Evolutionary conservation across 2,113 vertebrate genomes (phyloP), one percentile per base, ranked within the genome.

Genomic region (Macrotis lagotis): DNA sequence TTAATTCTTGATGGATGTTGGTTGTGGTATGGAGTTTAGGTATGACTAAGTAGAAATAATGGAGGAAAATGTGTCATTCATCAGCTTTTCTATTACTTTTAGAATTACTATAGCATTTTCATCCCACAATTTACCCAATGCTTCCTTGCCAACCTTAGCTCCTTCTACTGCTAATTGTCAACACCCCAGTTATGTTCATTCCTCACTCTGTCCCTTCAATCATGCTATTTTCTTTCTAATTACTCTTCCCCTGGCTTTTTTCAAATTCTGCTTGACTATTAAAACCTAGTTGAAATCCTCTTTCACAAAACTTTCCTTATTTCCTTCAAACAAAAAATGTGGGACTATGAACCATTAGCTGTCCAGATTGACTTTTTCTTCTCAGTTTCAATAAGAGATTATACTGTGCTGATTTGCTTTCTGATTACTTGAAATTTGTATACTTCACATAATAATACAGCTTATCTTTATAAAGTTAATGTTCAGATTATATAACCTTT

Each of bases 401-500:
- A 91, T 91, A 26, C 48, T 94, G 51, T 94, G 52, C 90, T 95
- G 51, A 93, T 48, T 50, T 51, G 19, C 25, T 94, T 96, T 93
- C 55, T 52, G 37, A 26, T 8, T 91, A 26, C 48, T 96, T 93
- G 51, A 12, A 22, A 89, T 94, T 95, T 95, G 66, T 93, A 89
- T 92, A 90, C 93, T 91, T 50, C 53, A 91, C 24, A 50, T 28
- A 95, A 49, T 22, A 55, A 0, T 3, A 59, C 10, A 37, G 51
- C 10, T 95, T 96, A 94, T 93, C 51, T 94, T 92, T 93, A 55
- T 22, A 91, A 95, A 94, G 16, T 14, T 19, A 11, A 93, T 24
- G 95, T 88, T 53, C 51, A 48, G 25, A 83, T 94, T 93, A 90
- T 28, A 93, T 95, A 95, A 96, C 59, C 16, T n/a, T 28, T 59